Conservation (phyloP, 2,888 invertebrate genomes). For the Cheiracanthium punctorium region DNA sequence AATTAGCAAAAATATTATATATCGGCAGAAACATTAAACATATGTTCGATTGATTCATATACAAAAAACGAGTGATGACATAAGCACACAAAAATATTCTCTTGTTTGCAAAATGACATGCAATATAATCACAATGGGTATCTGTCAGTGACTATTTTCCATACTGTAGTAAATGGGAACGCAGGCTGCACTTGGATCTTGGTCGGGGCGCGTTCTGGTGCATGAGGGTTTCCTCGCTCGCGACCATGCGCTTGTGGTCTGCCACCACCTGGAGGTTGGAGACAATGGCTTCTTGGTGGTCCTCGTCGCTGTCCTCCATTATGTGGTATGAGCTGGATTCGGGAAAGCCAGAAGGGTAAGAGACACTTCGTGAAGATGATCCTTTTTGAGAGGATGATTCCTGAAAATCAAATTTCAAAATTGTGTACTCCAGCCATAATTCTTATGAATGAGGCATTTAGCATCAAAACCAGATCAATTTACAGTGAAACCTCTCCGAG, state of each 20-base stretch:
- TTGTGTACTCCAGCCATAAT: too few species aligned
- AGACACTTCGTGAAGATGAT: constrained; percentile 66
- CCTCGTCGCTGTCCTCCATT: constrained; percentile 51
- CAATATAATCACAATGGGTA: constrained; percentile 16
- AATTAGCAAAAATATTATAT: constrained; percentile 64
- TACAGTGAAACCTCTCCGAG: too few species aligned
- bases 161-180: constrained; percentile 68
- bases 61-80: constrained; percentile 56
- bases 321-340: constrained; percentile 63
- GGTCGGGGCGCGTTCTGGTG: constrained; percentile 44
- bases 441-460: too few species aligned
- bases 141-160: constrained; percentile 39
- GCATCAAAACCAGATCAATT: too few species aligned
- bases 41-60: constrained; percentile 35
- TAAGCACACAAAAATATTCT: constrained; percentile 66
- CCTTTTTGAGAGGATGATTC: constrained; percentile 64
- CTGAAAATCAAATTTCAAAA: too few species aligned
- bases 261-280: constrained; percentile 55
- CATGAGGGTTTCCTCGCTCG: constrained; percentile 49
- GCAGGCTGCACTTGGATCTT: constrained; percentile 68
- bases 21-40: constrained; percentile 39
- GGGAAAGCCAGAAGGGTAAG: constrained; percentile 67
- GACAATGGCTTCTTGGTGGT: constrained; percentile 35
- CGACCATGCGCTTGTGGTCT: constrained; percentile 58
- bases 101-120: constrained; percentile 44